A percentile compares a stretch with the other conserved stretches of the same genome.
Conservation (phyloP, 2,888 invertebrate species). For the Enoplolaimus lenunculus region DNA sequence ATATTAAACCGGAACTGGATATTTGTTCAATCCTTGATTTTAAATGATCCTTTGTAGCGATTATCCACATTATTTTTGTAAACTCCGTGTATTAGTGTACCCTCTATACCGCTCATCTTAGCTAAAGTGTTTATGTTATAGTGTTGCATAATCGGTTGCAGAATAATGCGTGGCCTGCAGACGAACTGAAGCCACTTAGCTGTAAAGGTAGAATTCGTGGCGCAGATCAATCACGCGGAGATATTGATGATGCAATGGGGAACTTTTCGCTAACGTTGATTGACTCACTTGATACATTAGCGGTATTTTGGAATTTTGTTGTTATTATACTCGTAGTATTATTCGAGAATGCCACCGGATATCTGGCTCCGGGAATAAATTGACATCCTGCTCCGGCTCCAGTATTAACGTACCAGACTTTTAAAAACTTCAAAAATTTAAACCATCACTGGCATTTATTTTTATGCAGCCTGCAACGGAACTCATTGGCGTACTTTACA, state of each 20-base stretch:
- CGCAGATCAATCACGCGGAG: constrained; percentile 74
- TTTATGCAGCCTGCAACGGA: too few relatives aligned
- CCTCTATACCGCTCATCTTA: neutral
- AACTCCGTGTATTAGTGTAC: too few relatives aligned
- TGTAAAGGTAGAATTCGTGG: constrained; percentile 82
- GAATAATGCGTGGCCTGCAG: constrained; percentile 82
- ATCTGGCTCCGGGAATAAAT: too few relatives aligned
- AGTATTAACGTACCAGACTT: constrained; percentile 4
- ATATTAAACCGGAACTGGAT: too few relatives aligned
- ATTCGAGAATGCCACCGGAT: too few relatives aligned
- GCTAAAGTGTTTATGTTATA: too few relatives aligned
- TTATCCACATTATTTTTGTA: too few relatives aligned
- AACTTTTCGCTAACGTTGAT: constrained; percentile 92
- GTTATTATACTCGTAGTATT: neutral
- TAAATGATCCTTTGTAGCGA: too few relatives aligned
- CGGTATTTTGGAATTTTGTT: constrained; percentile 46
- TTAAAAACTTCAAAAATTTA: too few relatives aligned
- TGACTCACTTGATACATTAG: constrained; percentile 81
- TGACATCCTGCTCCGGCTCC: neutral
- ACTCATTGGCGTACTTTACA: too few relatives aligned
- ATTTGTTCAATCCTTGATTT: too few relatives aligned
- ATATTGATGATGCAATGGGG: constrained; percentile 88
- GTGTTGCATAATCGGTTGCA: constrained; percentile 13
- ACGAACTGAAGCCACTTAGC: constrained; percentile 90
- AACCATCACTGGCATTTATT: too few relatives aligned